These are phyloP conservation scores for Platycnemis pennipes DNA, from an alignment of 2,888 invertebrate species.

Conservation along the genomic window DNA sequence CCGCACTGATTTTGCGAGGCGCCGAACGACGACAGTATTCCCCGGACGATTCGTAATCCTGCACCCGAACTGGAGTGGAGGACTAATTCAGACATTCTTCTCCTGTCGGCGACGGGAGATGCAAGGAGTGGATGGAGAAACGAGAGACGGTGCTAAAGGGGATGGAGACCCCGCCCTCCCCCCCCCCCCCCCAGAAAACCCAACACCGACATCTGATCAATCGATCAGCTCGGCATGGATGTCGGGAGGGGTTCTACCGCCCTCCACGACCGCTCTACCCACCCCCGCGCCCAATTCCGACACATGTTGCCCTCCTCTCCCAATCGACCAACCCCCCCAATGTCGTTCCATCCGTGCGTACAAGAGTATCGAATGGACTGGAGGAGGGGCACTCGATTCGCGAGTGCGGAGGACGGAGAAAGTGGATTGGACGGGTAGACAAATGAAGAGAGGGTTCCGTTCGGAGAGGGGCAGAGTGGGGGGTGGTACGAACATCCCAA, in stretches of 20 bases:
- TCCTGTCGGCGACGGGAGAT: not conserved
- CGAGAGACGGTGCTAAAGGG: not conserved
- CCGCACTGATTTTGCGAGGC: no score
- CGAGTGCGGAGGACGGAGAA: not conserved
- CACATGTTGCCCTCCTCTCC: not conserved
- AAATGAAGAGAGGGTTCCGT: no score
- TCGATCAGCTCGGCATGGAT: not conserved
- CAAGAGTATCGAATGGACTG: no score
- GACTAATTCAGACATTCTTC: not conserved
- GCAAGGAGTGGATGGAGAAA: not conserved
- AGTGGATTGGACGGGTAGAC: not conserved
- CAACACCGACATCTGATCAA: not conserved
- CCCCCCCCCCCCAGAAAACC: not conserved
- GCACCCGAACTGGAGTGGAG: no score
- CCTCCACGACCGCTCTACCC: not conserved
- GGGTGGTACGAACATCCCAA: no score
- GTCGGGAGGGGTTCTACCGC: not conserved
- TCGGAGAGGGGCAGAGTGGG: no score
- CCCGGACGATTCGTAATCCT: no score
- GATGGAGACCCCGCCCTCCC: not conserved
- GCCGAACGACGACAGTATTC: no score
- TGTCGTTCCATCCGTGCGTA: no score
- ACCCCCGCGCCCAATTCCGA: not conserved
- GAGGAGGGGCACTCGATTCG: no score
- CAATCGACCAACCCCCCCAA: not conserved